Conservation (phyloP, 1,140 invertebrate genomes). For the Paramacrobiotus metropolitanus region DNA sequence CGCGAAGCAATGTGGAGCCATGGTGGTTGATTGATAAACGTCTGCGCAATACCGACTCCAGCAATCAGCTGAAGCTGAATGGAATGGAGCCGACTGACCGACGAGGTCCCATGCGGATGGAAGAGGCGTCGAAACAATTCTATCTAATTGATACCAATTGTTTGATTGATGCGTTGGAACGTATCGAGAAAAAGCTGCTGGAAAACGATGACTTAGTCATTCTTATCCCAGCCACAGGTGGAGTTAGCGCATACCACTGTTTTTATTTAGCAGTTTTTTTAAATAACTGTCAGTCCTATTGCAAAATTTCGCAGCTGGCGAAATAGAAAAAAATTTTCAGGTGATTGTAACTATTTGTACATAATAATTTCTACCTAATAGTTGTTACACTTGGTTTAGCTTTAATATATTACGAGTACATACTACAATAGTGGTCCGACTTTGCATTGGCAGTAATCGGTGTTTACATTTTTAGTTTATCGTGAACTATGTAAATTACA, state of each 20-base stretch:
- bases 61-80: neutral
- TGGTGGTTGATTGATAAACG: slow-evolving; percentile 1
- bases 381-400: no score
- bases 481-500: neutral
- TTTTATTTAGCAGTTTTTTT: no score
- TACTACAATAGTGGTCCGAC: no score
- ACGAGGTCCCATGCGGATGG: neutral
- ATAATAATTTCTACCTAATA: no score
- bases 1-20: neutral
- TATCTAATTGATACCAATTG: neutral
- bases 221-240: neutral
- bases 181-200: neutral
- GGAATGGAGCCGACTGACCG: neutral
- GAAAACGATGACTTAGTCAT: neutral
- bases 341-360: no score
- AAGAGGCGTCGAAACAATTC: neutral
- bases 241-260: no score
- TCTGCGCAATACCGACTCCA: neutral
- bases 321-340: no score
- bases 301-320: no score
- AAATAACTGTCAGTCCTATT: neutral
- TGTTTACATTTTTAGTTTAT: slow-evolving; percentile 2
- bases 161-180: neutral
- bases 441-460: no score
- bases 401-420: no score